Evolutionary conservation across 2,113 vertebrate species (phyloP), one percentile per base, ranked within the genome.

Genomic region (Plotosus lineatus): DNA sequence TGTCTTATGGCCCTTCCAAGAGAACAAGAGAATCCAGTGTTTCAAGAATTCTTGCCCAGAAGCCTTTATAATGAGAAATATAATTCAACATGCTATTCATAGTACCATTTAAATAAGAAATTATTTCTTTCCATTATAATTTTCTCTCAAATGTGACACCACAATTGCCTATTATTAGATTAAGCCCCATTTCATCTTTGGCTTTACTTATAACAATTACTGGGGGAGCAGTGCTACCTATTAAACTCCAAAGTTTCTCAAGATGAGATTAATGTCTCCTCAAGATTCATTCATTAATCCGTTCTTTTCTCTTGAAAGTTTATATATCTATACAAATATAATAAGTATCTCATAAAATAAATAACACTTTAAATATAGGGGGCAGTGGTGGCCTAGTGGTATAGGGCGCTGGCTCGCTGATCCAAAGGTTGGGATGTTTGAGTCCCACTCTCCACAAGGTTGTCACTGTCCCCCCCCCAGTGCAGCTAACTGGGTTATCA

Each of bases 111-210:
- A 80, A 84, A 61, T 28, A 56, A 65, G 46, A 56, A 58, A 77
- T 61, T 6, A n/a, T 53, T 65, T 73, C 36, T 55, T 63, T 68
- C 36, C 28, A 55, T 83, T 84, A 89, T 88, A 72, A 86, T 77
- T 89, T 86, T 85, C n/a, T 81, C 83, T 87, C 9, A 65, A 90
- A 86, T 89, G 86, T 91, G 89, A 87, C 84, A 75, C 68, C 86
- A 85, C 87, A 77, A 81, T 90, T 6, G 63, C 28, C 55, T 92
- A 91, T 92, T 91, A 92, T 91, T 90, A 93, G 90, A 88, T 85
- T 74, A 75, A 79, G 85, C 89, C 85, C 86, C 77, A 81, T 86
- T 88, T 88, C 79, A 31, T 55, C 86, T 86, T 85, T 51, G 73
- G 4, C 56, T 66, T 33, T 38, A 66, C 58, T 53, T 40, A 79